A percentile compares a stretch with the other conserved stretches of the same genome.
phyloP scores from a whole-genome alignment of 2,797 vertebrate genomes.

The Odontamblyopus rebecca region DNA sequence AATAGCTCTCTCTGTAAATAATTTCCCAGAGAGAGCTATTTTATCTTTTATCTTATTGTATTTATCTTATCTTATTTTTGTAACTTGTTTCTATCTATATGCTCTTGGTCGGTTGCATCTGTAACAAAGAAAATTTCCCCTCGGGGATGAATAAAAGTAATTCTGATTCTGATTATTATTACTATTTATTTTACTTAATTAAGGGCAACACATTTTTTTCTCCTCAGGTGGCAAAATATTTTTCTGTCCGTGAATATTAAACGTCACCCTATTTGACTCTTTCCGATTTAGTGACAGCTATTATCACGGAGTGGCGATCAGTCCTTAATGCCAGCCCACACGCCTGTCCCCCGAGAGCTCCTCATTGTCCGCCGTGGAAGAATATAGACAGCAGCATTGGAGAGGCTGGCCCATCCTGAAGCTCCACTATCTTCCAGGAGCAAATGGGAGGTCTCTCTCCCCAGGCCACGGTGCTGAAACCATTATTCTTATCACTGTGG shows the following conservation, averaged over 20 bases:
- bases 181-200: too few species aligned
- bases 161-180: too few species aligned
- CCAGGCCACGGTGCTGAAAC: slow-evolving; percentile 63
- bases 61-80: too few species aligned
- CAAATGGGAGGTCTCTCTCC: slow-evolving; percentile 66
- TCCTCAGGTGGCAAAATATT: too few species aligned
- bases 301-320: slow-evolving; percentile 66
- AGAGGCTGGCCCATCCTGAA: slow-evolving; percentile 51
- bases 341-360: slow-evolving; percentile 55
- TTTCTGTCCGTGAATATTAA: slow-evolving; percentile 17
- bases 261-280: neutral
- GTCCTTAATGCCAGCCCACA: slow-evolving; percentile 51
- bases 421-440: slow-evolving; percentile 58
- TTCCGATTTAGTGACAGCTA: slow-evolving; percentile 35
- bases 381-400: slow-evolving; percentile 54
- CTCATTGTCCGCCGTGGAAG: slow-evolving; percentile 63
- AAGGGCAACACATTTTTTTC: too few species aligned
- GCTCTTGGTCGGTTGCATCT: too few species aligned
- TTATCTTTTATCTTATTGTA: too few species aligned
- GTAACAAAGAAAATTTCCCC: too few species aligned
- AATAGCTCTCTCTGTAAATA: too few species aligned
- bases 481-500: slow-evolving; percentile 79
- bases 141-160: too few species aligned
- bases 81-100: too few species aligned
- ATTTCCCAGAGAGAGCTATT: too few species aligned